phyloP scores from a whole-genome alignment of 92 coral and sea anemone genomes.

The Porites divaricata region DNA sequence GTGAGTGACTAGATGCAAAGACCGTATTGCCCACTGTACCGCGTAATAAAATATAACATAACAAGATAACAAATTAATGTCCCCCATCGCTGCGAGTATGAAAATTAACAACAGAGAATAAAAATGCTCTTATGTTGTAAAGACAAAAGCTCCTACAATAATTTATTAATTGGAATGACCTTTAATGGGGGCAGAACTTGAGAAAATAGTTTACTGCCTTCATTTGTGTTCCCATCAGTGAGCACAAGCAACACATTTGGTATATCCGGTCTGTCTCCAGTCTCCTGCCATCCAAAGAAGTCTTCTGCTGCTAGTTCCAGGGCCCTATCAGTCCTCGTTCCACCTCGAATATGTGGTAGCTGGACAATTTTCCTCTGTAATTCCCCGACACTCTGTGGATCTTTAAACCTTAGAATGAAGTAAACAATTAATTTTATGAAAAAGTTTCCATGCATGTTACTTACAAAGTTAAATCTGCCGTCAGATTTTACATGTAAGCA shows the following conservation, averaged over 20 bases:
- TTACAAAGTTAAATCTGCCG: too few species aligned
- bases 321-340: slow-evolving; percentile 35
- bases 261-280: slow-evolving; percentile 30
- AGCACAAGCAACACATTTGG: slow-evolving; percentile 28
- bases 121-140: too few species aligned
- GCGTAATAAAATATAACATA: too few species aligned
- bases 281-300: slow-evolving; percentile 25
- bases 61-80: too few species aligned
- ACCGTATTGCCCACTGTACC: too few species aligned
- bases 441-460: too few species aligned
- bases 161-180: neutral
- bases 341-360: slow-evolving; percentile 16
- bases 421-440: neutral
- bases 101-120: too few species aligned
- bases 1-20: too few species aligned
- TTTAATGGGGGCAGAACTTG: neutral
- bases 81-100: too few species aligned
- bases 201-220: slow-evolving; percentile 15
- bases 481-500: too few species aligned
- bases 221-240: slow-evolving; percentile 24
- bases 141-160: neutral
- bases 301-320: slow-evolving; percentile 29
- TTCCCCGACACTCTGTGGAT: neutral
- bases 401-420: neutral
- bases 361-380: neutral